These are phyloP conservation scores for Mellilla xanthometata DNA, from an alignment of 2,888 invertebrate species.

Conservation along the genomic window DNA sequence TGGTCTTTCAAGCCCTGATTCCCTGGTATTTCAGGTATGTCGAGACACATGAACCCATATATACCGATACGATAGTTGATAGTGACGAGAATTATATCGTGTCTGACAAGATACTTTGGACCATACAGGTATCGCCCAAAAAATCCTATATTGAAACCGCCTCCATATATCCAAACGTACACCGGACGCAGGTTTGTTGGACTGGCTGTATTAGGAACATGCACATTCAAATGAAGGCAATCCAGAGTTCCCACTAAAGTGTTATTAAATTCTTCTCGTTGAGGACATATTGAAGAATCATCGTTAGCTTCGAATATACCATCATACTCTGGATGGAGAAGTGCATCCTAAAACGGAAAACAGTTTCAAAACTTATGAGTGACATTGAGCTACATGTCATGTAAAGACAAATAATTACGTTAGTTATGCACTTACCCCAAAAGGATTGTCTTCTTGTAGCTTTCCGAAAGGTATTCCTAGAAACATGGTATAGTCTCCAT, in stretches of 20 bases:
- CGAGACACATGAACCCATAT: constrained; percentile 59
- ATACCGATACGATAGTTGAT: constrained; percentile 53
- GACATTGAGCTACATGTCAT: no score
- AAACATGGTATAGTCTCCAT: constrained; percentile 44
- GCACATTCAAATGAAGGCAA: constrained; percentile 50
- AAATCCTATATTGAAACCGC: constrained; percentile 43
- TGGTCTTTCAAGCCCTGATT: constrained; percentile 62
- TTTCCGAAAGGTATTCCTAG: constrained; percentile 47
- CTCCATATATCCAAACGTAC: constrained; percentile 56
- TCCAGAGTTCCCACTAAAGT: constrained; percentile 35
- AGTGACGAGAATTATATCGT: constrained; percentile 45
- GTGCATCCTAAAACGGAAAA: constrained; percentile 15
- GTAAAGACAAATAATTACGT: no score
- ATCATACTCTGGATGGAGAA: constrained; percentile 28
- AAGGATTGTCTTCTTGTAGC: constrained; percentile 40
- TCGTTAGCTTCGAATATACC: constrained; percentile 39
- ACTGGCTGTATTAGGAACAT: constrained; percentile 64
- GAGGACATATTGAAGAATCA: constrained; percentile 43
- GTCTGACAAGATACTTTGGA: constrained; percentile 44
- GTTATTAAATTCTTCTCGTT: constrained; percentile 34
- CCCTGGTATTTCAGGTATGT: constrained; percentile 53
- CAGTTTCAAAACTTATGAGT: no score
- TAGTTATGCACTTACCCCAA: constrained; percentile 38
- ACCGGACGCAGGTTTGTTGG: constrained; percentile 43
- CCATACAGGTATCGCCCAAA: constrained; percentile 34